A percentile compares a stretch with the other conserved stretches of the same genome.
These are phyloP conservation scores for Antrozous pallidus DNA, from an alignment of 2,797 vertebrate species.

Conservation along the genomic window DNA sequence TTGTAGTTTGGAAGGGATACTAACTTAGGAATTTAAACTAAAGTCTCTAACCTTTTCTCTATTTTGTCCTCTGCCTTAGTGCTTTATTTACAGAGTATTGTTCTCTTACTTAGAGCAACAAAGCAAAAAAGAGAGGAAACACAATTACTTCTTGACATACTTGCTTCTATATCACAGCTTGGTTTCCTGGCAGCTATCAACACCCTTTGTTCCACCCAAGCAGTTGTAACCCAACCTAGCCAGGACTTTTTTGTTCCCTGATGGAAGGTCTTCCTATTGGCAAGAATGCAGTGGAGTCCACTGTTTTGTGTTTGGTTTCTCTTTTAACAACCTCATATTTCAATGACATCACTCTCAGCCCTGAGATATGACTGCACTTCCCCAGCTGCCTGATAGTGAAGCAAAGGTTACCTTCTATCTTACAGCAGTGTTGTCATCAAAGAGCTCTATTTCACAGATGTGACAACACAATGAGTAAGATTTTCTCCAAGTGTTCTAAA, in stretches of 20 bases:
- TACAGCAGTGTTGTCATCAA: conserved; percentile 36
- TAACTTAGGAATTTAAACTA: background rate
- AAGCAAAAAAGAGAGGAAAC: background rate
- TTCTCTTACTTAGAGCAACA: conserved; percentile 11
- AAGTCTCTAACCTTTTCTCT: background rate
- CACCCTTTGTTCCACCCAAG: background rate
- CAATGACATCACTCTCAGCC: conserved; percentile 68
- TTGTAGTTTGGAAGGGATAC: background rate
- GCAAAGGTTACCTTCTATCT: conserved; percentile 58
- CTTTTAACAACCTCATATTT: conserved; percentile 57
- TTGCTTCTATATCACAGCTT: background rate
- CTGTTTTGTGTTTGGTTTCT: conserved; percentile 1
- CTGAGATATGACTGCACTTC: background rate
- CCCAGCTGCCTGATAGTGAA: conserved; percentile 11
- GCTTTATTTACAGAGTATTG: conserved; percentile 11
- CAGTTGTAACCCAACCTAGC: background rate
- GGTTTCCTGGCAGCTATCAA: background rate
- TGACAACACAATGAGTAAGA: conserved; percentile 48
- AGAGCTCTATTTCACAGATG: conserved; percentile 57
- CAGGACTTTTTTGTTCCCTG: background rate
- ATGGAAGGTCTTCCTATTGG: background rate
- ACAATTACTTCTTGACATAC: background rate
- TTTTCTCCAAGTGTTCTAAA: conserved; percentile 49
- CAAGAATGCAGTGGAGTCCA: background rate
- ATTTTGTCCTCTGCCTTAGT: background rate